Percentiles rank a stretch among this genome's conserved stretches.
phyloP scores from a whole-genome alignment of 1,140 invertebrate genomes.

The Anastatus disparis region DNA sequence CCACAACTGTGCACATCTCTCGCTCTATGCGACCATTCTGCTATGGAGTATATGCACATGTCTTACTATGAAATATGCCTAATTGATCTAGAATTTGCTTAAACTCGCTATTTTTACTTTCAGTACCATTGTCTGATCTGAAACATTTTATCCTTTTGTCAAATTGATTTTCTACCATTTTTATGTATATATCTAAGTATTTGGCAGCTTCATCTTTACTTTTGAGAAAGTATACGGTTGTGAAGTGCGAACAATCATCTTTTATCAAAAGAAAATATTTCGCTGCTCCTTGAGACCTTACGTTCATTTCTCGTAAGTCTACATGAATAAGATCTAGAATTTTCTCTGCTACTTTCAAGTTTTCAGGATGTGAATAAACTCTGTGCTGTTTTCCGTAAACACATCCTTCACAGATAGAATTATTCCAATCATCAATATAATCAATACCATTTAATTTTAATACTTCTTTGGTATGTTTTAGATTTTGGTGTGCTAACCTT shows the following conservation, averaged over 20 bases:
- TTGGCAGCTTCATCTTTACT: constrained; percentile 40
- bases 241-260: constrained; percentile 30
- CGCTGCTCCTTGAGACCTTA: constrained; percentile 41
- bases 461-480: constrained; percentile 47
- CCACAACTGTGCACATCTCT: constrained; percentile 60
- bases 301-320: constrained; percentile 53
- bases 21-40: no score
- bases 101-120: constrained; percentile 46
- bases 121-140: constrained; percentile 52
- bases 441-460: constrained; percentile 27
- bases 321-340: constrained; percentile 47
- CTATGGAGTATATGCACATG: constrained; percentile 54
- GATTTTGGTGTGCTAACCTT: constrained; percentile 51
- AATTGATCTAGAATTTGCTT: no score
- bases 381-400: constrained; percentile 46
- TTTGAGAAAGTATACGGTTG: constrained; percentile 36
- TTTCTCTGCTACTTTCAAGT: constrained; percentile 21
- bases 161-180: constrained; percentile 47
- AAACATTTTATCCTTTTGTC: constrained; percentile 44
- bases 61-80: no score
- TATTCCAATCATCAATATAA: constrained; percentile 32
- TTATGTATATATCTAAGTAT: constrained; percentile 46
- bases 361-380: constrained; percentile 32
- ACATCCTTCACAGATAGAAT: constrained; percentile 44
- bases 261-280: constrained; percentile 40